These are phyloP conservation scores for Ctenoplectra terminalis DNA, from an alignment of 1,140 invertebrate species.

Conservation along the genomic window DNA sequence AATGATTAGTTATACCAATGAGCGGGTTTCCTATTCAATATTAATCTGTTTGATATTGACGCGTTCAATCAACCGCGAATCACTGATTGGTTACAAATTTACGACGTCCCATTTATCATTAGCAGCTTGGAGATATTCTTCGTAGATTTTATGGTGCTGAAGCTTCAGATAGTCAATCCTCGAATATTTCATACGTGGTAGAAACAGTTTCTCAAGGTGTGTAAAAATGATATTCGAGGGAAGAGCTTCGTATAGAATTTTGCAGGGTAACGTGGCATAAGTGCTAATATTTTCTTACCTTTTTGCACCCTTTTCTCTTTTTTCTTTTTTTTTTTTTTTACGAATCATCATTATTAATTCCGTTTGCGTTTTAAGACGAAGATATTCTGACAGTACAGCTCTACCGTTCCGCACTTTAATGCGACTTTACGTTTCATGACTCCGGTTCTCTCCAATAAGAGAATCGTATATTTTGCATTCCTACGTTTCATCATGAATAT, in stretches of 20 bases:
- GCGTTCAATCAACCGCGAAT: not conserved
- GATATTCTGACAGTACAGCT: not conserved
- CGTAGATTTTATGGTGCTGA: not conserved
- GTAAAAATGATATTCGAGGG: not conserved
- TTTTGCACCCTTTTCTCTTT: no score
- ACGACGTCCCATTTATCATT: not conserved
- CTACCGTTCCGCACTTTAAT: not conserved
- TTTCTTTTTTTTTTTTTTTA: no score
- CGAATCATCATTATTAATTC: conserved; percentile 9
- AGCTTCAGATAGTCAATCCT: no score
- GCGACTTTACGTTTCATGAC: not conserved
- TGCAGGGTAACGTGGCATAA: not conserved
- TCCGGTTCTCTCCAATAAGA: not conserved
- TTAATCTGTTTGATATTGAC: conserved; percentile 42
- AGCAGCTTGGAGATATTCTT: not conserved
- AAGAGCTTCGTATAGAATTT: no score
- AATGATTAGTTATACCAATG: conserved; percentile 26
- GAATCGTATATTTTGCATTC: conserved; percentile 2
- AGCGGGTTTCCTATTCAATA: conserved; percentile 9
- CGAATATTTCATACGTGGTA: not conserved
- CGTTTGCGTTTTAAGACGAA: not conserved
- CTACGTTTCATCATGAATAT: conserved; percentile 6
- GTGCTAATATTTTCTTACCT: not conserved
- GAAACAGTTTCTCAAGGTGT: not conserved
- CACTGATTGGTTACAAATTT: not conserved